Evolutionary conservation across 1,140 invertebrate species (phyloP), one percentile per base, ranked within the genome.

Genomic region (Scaptomyza graminum): DNA sequence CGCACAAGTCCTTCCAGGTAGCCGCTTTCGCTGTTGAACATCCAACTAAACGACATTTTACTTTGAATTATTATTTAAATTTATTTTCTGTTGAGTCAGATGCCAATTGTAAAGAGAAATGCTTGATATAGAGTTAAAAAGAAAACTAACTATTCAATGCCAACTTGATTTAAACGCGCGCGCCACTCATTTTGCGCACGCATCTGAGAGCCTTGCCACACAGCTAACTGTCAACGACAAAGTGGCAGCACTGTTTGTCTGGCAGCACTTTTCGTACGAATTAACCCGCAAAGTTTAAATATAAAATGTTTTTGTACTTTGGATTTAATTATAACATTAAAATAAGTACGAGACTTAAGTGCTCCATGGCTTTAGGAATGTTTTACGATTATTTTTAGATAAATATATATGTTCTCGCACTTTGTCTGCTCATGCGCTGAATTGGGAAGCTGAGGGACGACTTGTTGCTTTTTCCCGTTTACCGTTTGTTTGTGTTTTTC

Each of bases 1-100:
- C 99, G 94, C 78, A 98, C 97, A 22, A 99, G 93, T 31, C 98
- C 99, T 93, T 99, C 99, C 78, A 99, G 93, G 92, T 99, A 99
- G 6, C 99, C 99, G 83, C 95, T 95, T 90, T 99, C 98, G 66
- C 99, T 97, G 91, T 99, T 99, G 91, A 71, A 78, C 1, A 8
- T 0, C 16, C 63, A 74, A 4, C 62, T 31, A 7, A 62, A 43
- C 13, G 67, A 25, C 76, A 87, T 82, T 55, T 60, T 64, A 3
- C 2, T 31, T 31, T 12, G 0, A 44, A 7, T 9, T 41, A 3
- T 51, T 5, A 15, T 43, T 44, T 11, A 1, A n/a, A 3, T 62
- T 52, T 43, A 44, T 13, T 9, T 15, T 46, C 44, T 6, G 18
- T 31, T n/a, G 43, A 51, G 41, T 5, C 47, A 41, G 47, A 18